phyloP scores from a whole-genome alignment of 2,888 invertebrate genomes.

The Molorchus minor region DNA sequence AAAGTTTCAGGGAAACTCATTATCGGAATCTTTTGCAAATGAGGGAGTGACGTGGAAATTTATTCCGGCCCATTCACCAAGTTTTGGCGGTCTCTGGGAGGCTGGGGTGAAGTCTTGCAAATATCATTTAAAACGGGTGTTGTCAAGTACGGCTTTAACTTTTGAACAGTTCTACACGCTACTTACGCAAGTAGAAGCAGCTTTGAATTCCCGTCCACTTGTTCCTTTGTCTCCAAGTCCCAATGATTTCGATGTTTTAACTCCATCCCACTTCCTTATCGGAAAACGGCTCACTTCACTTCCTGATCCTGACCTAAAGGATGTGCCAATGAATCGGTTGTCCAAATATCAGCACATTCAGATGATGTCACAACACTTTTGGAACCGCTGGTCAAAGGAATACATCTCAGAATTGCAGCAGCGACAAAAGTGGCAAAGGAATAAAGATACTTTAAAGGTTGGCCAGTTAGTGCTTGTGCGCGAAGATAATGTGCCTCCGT shows the following conservation, averaged over 20 bases:
- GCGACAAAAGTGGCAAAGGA: constrained; percentile 30
- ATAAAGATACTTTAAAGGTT: neutral
- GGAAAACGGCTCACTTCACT: constrained; percentile 11
- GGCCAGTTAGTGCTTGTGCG: constrained; percentile 3
- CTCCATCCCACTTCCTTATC: constrained; percentile 34
- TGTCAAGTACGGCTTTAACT: too few species aligned
- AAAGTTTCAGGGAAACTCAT: neutral
- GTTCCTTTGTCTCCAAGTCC: constrained; percentile 35
- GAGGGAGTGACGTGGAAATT: constrained; percentile 16
- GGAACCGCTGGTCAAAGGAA: constrained; percentile 30
- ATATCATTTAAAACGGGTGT: too few species aligned
- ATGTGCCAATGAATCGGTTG: constrained; percentile 3
- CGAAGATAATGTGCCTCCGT: constrained; percentile 11
- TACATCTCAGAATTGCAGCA: constrained; percentile 33
- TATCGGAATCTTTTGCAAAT: neutral
- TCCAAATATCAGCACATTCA: constrained; percentile 18
- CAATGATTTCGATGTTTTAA: constrained; percentile 27
- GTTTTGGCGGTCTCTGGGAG: constrained; percentile 33
- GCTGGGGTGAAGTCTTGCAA: constrained; percentile 24
- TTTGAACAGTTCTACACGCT: too few species aligned
- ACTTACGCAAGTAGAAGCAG: constrained; percentile 41
- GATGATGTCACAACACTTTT: constrained; percentile 33
- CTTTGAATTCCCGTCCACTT: constrained; percentile 47
- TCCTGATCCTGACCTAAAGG: constrained; percentile 3
- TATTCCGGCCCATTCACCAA: constrained; percentile 29